Percentiles rank a stretch among this genome's conserved stretches.
Conservation (phyloP, 2,888 invertebrate species). For the Perdita meconis region DNA sequence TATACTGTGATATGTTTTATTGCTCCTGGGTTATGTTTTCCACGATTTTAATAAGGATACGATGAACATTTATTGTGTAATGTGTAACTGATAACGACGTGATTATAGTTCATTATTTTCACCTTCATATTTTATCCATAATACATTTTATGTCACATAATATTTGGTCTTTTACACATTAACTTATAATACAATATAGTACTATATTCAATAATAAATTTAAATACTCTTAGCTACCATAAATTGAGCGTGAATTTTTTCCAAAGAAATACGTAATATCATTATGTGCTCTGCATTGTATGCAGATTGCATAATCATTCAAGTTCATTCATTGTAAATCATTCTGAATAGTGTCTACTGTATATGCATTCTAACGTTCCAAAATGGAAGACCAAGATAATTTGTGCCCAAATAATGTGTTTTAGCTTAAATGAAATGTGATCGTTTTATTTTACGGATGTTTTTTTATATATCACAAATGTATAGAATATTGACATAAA, state of each 20-base stretch:
- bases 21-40: too few relatives aligned
- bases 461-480: slow-evolving; percentile 57
- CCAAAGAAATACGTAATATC: slow-evolving; percentile 29
- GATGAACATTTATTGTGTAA: slow-evolving; percentile 44
- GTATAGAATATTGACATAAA: slow-evolving; percentile 64
- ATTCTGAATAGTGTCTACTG: slow-evolving; percentile 30
- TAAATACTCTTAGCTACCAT: slow-evolving; percentile 15
- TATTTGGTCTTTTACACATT: slow-evolving; percentile 42
- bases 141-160: slow-evolving; percentile 31
- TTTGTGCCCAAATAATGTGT: slow-evolving; percentile 55
- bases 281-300: neutral
- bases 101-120: slow-evolving; percentile 31
- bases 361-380: slow-evolving; percentile 29
- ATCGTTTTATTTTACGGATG: slow-evolving; percentile 43
- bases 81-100: slow-evolving; percentile 28
- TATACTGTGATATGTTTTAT: too few relatives aligned
- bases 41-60: neutral
- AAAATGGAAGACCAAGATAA: slow-evolving; percentile 65
- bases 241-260: slow-evolving; percentile 39
- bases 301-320: slow-evolving; percentile 27
- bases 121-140: slow-evolving; percentile 19
- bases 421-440: slow-evolving; percentile 52
- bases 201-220: slow-evolving; percentile 26
- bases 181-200: slow-evolving; percentile 30
- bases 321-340: slow-evolving; percentile 38